Percentiles rank a stretch among this genome's conserved stretches.
phyloP scores from a whole-genome alignment of 2,888 invertebrate species.

The Zele albiditarsus region DNA sequence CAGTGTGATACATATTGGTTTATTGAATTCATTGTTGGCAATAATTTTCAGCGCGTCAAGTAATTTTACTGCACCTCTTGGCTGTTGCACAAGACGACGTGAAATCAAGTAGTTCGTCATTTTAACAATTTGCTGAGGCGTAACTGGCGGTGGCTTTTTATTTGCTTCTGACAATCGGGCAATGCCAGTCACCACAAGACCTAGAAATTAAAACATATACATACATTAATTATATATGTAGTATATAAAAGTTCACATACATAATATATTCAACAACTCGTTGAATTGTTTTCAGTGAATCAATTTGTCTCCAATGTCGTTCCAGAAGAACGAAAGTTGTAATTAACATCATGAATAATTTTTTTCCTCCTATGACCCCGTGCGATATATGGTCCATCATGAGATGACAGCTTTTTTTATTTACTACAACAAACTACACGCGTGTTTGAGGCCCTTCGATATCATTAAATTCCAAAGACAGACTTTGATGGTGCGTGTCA shows the following conservation, averaged over 20 bases:
- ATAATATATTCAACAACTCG: neutral
- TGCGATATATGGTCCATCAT: no score
- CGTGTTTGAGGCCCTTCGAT: no score
- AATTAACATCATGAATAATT: conserved; percentile 50
- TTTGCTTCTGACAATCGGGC: conserved; percentile 78
- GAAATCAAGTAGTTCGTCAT: conserved; percentile 92
- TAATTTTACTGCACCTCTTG: conserved; percentile 87
- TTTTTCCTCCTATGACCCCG: neutral
- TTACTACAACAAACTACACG: no score
- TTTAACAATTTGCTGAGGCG: conserved; percentile 87
- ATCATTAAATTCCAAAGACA: no score
- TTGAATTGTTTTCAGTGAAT: conserved; percentile 32
- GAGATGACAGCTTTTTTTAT: no score
- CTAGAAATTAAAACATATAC: conserved; percentile 60
- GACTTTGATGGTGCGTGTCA: no score
- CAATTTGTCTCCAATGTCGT: conserved; percentile 52
- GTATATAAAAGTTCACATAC: neutral
- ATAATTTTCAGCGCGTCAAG: conserved; percentile 85
- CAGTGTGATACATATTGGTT: conserved; percentile 88
- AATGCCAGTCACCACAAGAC: conserved; percentile 78
- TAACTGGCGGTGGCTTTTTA: conserved; percentile 81
- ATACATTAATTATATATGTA: neutral
- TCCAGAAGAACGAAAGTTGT: conserved; percentile 63
- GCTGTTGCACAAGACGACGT: conserved; percentile 89
- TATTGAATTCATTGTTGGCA: conserved; percentile 79